Evolutionary conservation across 2,888 invertebrate genomes (phyloP), one percentile per base, ranked within the genome.

Genomic region (Drosophila leonis): DNA sequence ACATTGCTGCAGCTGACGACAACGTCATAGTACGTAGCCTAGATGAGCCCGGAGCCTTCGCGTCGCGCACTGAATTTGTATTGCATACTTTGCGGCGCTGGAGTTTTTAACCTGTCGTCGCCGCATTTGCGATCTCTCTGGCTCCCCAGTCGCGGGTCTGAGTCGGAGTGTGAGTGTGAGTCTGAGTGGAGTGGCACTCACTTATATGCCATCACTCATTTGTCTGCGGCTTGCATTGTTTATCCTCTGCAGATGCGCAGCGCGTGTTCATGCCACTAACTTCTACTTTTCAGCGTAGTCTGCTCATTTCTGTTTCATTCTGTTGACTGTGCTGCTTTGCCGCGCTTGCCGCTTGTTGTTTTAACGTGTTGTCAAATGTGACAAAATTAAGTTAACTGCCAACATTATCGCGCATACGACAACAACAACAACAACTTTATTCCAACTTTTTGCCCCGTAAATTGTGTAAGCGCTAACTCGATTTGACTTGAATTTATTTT

Each of bases 291-390:
- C 49, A 48, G 54, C 69, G 48, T 37, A 48, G 59, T 64, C 65
- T 74, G 56, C 54, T 57, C 63, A 37, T 62, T 72, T 54, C 54
- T 31, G 54, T 9, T 54, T 10, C 49, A 20, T 49, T 27, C 54
- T 37, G 57, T 9, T 48, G n/a, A 37, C 27, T 4, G 18, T 51
- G 55, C 54, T 41, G 49, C 49, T 61, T 33, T 62, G 54, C 31
- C 54, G 35, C 62, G 42, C 27, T 46, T 46, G 44, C 44, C 27
- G 15, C 46, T 65, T 61, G 46, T 74, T 75, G 83, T 75, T 73
- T 87, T 88, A 88, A 90, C 85, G 88, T 89, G 90, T 83, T 90
- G 90, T 88, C 78, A 88, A 90, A 90, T 88, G 88, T 88, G 88
- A 90, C 88, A 80, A 89, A 90, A 88, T 88, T 83, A 90, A 90